Conservation (phyloP, 2,797 vertebrate species). For the Heterohyrax brucei region DNA sequence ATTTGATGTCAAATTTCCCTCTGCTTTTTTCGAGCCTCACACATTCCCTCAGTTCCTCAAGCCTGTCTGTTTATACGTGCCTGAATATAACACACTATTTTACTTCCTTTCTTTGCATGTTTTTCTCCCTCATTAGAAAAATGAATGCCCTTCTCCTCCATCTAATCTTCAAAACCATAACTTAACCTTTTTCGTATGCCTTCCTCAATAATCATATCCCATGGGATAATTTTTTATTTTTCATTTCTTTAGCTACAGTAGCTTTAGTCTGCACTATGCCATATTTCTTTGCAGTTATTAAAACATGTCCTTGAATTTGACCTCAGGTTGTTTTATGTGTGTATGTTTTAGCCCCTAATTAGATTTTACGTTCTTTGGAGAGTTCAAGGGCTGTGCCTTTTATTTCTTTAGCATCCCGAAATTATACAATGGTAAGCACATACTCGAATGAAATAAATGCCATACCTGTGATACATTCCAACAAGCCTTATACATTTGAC, state of each 20-base stretch:
- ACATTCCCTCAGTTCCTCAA: conserved; percentile 21
- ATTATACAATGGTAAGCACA: conserved; percentile 60
- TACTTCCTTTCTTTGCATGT: conserved; percentile 34
- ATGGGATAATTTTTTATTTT: conserved; percentile 60
- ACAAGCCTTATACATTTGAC: conserved; percentile 61
- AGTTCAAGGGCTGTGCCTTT: conserved; percentile 59
- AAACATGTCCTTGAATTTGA: conserved; percentile 66
- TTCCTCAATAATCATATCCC: conserved; percentile 54
- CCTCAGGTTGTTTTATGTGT: conserved; percentile 63
- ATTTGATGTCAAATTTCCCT: conserved; percentile 1
- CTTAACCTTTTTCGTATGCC: conserved; percentile 38
- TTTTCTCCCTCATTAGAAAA: conserved; percentile 62
- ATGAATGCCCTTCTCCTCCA: conserved; percentile 28
- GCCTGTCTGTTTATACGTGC: conserved; percentile 13
- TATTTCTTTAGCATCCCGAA: conserved; percentile 74
- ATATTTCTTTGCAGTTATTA: conserved; percentile 58
- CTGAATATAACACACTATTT: conserved; percentile 60
- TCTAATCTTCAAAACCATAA: conserved; percentile 65
- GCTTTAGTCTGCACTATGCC: background rate
- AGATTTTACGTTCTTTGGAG: conserved; percentile 64
- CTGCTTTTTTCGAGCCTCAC: conserved; percentile 27
- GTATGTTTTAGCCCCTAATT: conserved; percentile 59
- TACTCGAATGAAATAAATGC: conserved; percentile 68
- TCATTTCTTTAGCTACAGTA: conserved; percentile 58
- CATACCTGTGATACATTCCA: conserved; percentile 57